Base-by-base conservation (phyloP, 1,140 invertebrate species). In the Eumaeus atala region DNA sequence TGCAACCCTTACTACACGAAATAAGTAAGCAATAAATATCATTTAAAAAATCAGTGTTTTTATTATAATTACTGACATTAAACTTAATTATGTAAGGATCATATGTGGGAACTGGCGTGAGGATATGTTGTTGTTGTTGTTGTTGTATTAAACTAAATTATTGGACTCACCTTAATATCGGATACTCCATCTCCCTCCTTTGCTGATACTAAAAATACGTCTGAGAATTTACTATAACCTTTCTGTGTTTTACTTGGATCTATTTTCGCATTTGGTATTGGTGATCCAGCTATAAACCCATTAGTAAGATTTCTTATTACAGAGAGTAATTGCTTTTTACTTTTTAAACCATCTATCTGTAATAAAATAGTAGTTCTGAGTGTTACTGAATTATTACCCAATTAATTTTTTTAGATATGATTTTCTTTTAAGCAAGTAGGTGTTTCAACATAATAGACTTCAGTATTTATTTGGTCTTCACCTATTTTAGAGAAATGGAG, bases 181-280 rank as follows among this genome's bases (percentile, higher is more conserved):
- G 90, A 85, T 35, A 96, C 76, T n/a, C 96, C 96, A 84, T 92
- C 91, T 44, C 92, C 91, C 48, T 91, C 91, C 34, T 96, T 74
- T 0, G 96, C 94, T 16, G 96, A 98, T 9, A 97, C 89, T 89
- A 98, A 93, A 74, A 98, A 98, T 16, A 98, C 92, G 72, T 95
- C 91, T 10, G 89, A 87, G 72, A 98, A 98, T 61, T 92, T 72
- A 42, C 92, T 91, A 92, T 93, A 96, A 4, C 92, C 91, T 17
- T 76, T 78, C 36, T 87, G 60, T 64, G 68, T 62, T 28, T 62
- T 63, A 34, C 70, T 70, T 44, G 52, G 58, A 56, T 60, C 28
- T 53, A 52, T 70, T 9, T 54, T 56, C 53, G 62, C 34, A 50
- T 61, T 69, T 40, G 76, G 79, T 51, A 81, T 66, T 12, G 68